A percentile compares a stretch with the other conserved stretches of the same genome.
Evolutionary conservation across 2,888 invertebrate genomes (phyloP).

Genomic region (Lasioglossum zephyrum): DNA sequence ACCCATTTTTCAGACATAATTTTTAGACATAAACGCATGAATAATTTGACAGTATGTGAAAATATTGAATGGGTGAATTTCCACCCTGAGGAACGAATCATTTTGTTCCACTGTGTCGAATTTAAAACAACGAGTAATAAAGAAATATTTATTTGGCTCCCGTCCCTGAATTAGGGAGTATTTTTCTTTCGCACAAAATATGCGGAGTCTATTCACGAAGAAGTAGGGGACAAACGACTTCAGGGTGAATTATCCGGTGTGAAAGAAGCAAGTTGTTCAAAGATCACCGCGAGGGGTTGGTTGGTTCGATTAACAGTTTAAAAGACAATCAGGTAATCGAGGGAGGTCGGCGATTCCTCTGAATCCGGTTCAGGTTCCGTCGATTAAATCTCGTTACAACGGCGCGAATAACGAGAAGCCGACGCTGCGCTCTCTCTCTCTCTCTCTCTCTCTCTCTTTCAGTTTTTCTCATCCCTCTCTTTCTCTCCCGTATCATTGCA

Average conservation of each 20-base stretch:
- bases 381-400: conserved; percentile 24
- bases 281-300: not conserved
- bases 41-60: no score
- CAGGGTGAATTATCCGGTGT: not conserved
- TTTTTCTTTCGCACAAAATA: not conserved
- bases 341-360: not conserved
- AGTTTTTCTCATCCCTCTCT: not conserved
- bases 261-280: not conserved
- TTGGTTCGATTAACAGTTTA: not conserved
- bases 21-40: no score
- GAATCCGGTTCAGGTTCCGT: not conserved
- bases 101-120: no score
- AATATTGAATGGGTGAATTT: no score
- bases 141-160: no score
- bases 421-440: not conserved
- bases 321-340: not conserved
- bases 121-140: no score
- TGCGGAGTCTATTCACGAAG: not conserved
- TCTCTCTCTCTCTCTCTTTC: no score
- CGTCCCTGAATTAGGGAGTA: no score
- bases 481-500: conserved; percentile 18
- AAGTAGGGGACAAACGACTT: not conserved
- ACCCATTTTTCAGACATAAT: no score
- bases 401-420: not conserved
- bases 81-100: no score